Evolutionary conservation across 2,113 vertebrate genomes (phyloP), one percentile per base, ranked within the genome.

Genomic region (Embiotoca jacksoni): DNA sequence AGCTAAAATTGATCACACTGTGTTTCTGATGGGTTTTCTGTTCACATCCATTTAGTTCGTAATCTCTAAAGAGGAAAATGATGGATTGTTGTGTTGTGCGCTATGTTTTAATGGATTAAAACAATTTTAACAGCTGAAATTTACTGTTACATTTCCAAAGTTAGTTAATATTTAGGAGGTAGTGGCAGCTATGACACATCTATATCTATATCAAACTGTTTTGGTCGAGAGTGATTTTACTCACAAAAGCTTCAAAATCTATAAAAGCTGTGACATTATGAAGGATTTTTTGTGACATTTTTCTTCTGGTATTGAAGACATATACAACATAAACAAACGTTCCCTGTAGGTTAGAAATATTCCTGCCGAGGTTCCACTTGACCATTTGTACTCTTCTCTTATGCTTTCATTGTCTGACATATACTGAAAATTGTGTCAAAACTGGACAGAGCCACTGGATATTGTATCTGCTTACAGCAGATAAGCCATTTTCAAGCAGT

Each of bases 401-500:
- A 8, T 55, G 23, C 3, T 44, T 13, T 44, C 2, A 11, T 11
- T 44, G 10, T 50, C 8, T 5, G 13, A 49, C 15, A 16, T 49
- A 49, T 7, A 52, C 15, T 52, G 49, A n/a, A 47, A 70, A 70
- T 3, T 7, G 30, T 6, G 31, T 36, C 41, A 15, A 1, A 41
- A 16, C 9, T 9, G 1, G 36, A 36, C 4, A 33, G 49, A 68
- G 47, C 7, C 52, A 11, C n/a, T 1, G 5, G 11, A 37, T 65
- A 44, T 15, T 15, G 35, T 15, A 4, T 65, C 41, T 66, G 36
- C 6, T 55, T 53, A 35, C 41, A n/a, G 3, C 36, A 49, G 33
- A 78, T 33, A 63, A 54, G 60, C 23, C 7, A 63, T 63, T 60
- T 37, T 62, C 6, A 72, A 55, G 44, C 72, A 39, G 4, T 66